Percentiles rank a stretch among this genome's conserved stretches.
Conservation (phyloP, 2,888 invertebrate genomes). For the Caenorhabditis imperialis region DNA sequence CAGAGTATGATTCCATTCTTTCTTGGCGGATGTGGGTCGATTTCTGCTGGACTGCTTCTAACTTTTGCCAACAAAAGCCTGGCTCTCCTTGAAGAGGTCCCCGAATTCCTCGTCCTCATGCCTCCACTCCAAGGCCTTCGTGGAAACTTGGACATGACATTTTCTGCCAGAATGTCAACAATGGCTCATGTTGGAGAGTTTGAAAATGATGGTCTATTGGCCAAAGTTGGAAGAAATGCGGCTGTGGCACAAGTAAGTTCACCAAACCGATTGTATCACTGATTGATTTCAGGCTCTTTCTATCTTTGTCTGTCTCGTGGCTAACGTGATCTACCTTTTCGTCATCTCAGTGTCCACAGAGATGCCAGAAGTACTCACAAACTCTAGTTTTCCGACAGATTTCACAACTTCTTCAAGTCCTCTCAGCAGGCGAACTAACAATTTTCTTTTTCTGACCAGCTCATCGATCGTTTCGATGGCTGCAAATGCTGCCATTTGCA, state of each 20-base stretch:
- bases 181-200: conserved; percentile 43
- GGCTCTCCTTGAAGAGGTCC: conserved; percentile 23
- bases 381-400: not conserved
- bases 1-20: conserved; percentile 53
- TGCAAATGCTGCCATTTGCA: conserved; percentile 33
- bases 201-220: conserved; percentile 13
- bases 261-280: not conserved
- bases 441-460: conserved; percentile 39
- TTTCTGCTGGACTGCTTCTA: conserved; percentile 47
- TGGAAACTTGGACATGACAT: conserved; percentile 95
- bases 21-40: conserved; percentile 49
- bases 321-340: conserved; percentile 31
- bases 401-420: not conserved
- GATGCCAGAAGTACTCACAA: not conserved
- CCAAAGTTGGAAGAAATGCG: conserved; percentile 27
- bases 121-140: conserved; percentile 87
- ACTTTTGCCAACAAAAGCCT: conserved; percentile 40
- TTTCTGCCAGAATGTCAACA: conserved; percentile 92
- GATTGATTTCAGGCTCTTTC: conserved; percentile 37
- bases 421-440: conserved; percentile 1
- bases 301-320: conserved; percentile 34
- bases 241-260: conserved; percentile 30
- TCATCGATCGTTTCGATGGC: conserved; percentile 40
- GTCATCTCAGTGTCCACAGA: conserved; percentile 3
- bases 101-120: conserved; percentile 81